Base-by-base conservation (phyloP, 1,140 invertebrate species). In the Sinonovacula constricta region DNA sequence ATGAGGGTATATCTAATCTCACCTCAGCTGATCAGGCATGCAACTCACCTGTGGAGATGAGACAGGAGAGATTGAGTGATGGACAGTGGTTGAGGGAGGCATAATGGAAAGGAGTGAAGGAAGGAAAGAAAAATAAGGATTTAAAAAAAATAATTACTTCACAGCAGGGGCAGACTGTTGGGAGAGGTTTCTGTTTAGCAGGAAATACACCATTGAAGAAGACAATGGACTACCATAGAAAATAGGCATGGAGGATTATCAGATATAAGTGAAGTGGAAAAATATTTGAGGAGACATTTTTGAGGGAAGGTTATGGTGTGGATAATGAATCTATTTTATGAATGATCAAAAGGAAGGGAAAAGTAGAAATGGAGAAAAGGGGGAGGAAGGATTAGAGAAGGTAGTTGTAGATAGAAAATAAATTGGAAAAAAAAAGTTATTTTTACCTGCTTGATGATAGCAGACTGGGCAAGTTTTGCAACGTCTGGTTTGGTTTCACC, bases 401-500 rank as follows among this genome's bases (percentile, higher is more conserved):
- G 10, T 57, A 22, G 28, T 54, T 57, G 33, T 22, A 34, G 30
- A 69, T 22, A 53, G 56, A 5, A 36, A 68, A 33, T 57, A 45
- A 30, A 33, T 66, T 57, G 33, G 36, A 53, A 70, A 51, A 49
- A 22, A 68, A 49, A 60, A 51, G 49, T 36, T 10, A 39, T 26
- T 75, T 85, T 75, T 81, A 91, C 90, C 87, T 91, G 90, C 81
- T 91, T 91, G 56, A 91, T 91, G 72, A 91, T 91, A 78, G 90
- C 90, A 2, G 86, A 83, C 72, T 90, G 90, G 33, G 89, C 90
- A 15, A 91, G 86, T 74, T 91, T 90, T 10, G 86, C 84, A 1
- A 85, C 82, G 68, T 91, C 90, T 14, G 88, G 86, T 77, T 90
- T 90, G 14, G 86, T 87, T 62, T 90, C 88, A 10, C 89, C 89